Evolutionary conservation across 2,113 vertebrate genomes (phyloP).

Genomic region (Rhinolophus sinicus): DNA sequence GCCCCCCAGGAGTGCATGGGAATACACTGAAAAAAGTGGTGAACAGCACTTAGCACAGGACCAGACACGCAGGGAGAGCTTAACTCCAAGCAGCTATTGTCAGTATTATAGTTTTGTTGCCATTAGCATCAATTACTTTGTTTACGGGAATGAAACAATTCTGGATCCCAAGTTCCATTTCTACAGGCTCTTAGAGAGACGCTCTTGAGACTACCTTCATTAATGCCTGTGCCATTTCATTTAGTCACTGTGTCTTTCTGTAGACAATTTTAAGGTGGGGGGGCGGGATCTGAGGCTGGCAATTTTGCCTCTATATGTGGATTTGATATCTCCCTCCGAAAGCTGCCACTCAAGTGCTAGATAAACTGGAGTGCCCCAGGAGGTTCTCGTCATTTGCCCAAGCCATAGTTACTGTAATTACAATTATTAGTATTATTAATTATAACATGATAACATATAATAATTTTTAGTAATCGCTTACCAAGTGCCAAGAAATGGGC

Average conservation of each 20-base stretch:
- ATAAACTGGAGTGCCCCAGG: neutral
- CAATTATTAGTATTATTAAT: neutral
- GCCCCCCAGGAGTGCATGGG: neutral
- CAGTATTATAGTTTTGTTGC: neutral
- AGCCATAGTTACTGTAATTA: neutral
- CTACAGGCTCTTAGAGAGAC: neutral
- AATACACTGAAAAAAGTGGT: neutral
- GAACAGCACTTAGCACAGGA: neutral
- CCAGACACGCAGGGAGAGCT: neutral
- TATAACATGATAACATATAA: neutral
- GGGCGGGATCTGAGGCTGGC: neutral
- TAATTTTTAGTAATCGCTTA: neutral
- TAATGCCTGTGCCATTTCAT: too few relatives aligned
- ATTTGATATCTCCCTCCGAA: neutral
- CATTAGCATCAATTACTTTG: neutral
- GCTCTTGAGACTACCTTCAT: neutral
- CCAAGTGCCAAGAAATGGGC: neutral
- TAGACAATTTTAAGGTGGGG: neutral
- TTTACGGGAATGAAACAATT: neutral
- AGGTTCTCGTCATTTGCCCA: neutral
- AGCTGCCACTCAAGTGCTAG: neutral
- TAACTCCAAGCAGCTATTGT: neutral
- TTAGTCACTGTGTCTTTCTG: neutral
- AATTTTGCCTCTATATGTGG: neutral
- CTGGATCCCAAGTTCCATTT: neutral